phyloP scores from a whole-genome alignment of 1,140 invertebrate species.

The Cotesia chilonis region DNA sequence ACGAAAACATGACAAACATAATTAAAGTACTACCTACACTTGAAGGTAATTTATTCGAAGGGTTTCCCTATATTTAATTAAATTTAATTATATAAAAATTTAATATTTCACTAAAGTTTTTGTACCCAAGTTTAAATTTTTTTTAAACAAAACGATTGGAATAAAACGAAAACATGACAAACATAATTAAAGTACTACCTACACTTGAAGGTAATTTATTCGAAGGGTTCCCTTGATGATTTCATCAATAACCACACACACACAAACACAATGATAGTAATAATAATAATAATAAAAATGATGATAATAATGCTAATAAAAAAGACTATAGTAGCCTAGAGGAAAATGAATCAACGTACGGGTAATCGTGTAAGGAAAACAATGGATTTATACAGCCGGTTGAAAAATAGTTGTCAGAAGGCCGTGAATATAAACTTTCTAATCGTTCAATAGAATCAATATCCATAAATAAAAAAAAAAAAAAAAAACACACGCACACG shows the following conservation, averaged over 20 bases:
- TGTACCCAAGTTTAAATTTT: too few species aligned
- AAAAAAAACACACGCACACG: too few species aligned
- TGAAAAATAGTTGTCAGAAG: constrained; percentile 22
- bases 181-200: neutral
- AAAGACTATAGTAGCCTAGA: neutral
- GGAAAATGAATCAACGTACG: constrained; percentile 8
- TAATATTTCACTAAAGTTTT: too few species aligned
- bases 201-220: neutral
- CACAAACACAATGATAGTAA: neutral
- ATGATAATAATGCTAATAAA: too few species aligned
- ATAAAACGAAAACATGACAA: neutral
- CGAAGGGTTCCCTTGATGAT: neutral
- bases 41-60: neutral
- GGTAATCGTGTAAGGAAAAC: constrained; percentile 7
- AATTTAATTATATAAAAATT: too few species aligned
- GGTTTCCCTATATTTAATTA: too few species aligned
- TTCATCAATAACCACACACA: constrained; percentile 22
- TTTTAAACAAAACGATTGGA: neutral
- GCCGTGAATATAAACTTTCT: constrained; percentile 31
- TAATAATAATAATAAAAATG: too few species aligned
- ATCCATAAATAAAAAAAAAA: too few species aligned
- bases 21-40: neutral
- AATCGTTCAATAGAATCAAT: constrained; percentile 27
- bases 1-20: neutral
- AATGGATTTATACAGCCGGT: constrained; percentile 9